phyloP scores from a whole-genome alignment of 2,113 vertebrate genomes.

The Pterocles orientalis region DNA sequence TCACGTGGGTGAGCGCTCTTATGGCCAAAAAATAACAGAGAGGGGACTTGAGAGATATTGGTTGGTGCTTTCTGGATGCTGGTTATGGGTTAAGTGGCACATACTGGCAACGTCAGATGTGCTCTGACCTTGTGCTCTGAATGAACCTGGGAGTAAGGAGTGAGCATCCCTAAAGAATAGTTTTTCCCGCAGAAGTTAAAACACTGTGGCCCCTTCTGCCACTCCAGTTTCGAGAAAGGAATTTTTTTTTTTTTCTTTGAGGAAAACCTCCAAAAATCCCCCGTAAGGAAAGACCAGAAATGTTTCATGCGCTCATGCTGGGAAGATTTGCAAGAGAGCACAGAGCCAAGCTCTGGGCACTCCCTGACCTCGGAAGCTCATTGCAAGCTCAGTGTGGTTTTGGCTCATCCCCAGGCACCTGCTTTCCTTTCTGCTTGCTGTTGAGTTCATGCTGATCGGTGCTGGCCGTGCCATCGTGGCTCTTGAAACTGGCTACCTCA shows the following conservation, averaged over 20 bases:
- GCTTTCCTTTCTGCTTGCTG: neutral
- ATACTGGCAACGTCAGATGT: neutral
- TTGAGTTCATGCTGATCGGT: neutral
- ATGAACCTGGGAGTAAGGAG: neutral
- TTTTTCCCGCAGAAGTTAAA: neutral
- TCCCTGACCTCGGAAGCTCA: neutral
- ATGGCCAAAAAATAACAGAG: neutral
- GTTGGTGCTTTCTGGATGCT: neutral
- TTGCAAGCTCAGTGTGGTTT: neutral
- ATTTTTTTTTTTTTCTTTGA: neutral
- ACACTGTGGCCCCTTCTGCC: neutral
- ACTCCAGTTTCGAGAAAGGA: neutral
- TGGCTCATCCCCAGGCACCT: neutral
- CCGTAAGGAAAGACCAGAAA: neutral
- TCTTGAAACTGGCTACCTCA: neutral
- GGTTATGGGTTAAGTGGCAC: neutral
- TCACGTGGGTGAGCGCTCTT: neutral
- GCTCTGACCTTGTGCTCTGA: neutral
- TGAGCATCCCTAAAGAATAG: neutral
- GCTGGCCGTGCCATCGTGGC: neutral
- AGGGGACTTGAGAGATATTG: neutral
- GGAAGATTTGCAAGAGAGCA: neutral
- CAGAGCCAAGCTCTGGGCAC: neutral
- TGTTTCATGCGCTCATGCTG: rapidly evolving
- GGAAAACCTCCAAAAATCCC: neutral